phyloP scores from a whole-genome alignment of 2,797 vertebrate genomes.

The Rallus crepitans region DNA sequence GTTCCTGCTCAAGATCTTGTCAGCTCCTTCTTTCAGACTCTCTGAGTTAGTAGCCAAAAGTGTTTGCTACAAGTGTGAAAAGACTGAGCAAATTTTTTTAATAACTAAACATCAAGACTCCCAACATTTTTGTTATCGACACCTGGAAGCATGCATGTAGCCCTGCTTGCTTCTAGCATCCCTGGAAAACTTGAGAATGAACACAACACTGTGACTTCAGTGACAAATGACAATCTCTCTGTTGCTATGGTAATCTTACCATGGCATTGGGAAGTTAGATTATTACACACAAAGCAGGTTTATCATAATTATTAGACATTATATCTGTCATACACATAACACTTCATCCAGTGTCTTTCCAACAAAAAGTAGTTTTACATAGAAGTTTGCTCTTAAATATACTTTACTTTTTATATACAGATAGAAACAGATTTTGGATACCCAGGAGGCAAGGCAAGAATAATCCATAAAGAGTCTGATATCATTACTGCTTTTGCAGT shows the following conservation, averaged over 20 bases:
- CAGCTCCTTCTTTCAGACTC: neutral
- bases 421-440: constrained; percentile 86
- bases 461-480: constrained; percentile 98
- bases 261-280: neutral
- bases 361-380: neutral
- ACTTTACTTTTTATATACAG: constrained; percentile 75
- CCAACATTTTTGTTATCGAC: neutral
- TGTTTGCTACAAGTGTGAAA: neutral
- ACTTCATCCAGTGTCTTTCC: neutral
- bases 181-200: neutral
- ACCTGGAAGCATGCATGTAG: neutral
- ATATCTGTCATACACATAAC: neutral
- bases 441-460: constrained; percentile 91
- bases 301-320: neutral
- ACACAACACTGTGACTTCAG: neutral
- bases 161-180: neutral
- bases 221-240: neutral
- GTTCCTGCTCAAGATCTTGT: neutral
- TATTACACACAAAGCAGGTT: neutral
- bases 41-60: neutral
- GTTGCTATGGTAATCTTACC: neutral
- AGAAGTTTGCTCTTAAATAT: neutral
- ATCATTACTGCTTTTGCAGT: constrained; percentile 99
- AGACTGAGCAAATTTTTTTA: neutral
- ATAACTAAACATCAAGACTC: neutral